Base-by-base conservation (phyloP, 2,113 vertebrate species). In the Paralichthys olivaceus region DNA sequence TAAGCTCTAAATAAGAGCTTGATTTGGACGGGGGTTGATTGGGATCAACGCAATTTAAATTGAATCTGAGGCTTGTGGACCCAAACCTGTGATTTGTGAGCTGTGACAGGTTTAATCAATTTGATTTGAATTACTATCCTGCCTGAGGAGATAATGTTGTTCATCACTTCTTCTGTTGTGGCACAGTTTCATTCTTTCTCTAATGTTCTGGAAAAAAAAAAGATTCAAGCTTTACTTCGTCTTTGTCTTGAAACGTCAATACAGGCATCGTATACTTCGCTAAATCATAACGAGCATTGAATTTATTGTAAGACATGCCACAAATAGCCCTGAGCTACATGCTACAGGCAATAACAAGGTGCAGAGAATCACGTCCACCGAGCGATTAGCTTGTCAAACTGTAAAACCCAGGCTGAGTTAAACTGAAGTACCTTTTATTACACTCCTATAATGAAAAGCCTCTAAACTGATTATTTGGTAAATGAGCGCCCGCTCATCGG, bases 51-150 rank as follows among this genome's bases (percentile, higher is more conserved):
- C 56, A 80, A 45, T 65, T 76, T 23, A 73, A 88, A 90, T 79
- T 78, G 69, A 90, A 89, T 78, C 37, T 23, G 68, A 85, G 58
- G 74, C 77, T 72, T 32, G 1, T 25, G 70, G 55, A 85, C 62
- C 70, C 79, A 81, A 87, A 87, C 73, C 65, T 17, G 26, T 75
- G 79, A 85, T 77, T 83, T 87, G 63, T 83, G 75, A 89, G 83
- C 80, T 87, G 64, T 84, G 84, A 92, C 90, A 84, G 61, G 34
- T 79, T 79, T 70, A 81, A 91, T 92, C 76, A 87, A 89, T 91
- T 87, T 81, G 54, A 85, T 77, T 83, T 84, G 75, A 53, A 88
- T 91, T 89, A 87, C 75, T 53, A 47, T 72, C 40, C 58, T 37
- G 72, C 69, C 69, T 72, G 81, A 84, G 23, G 78, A 71, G 49